Conservation (phyloP, 1,140 invertebrate genomes). For the Drosophila malerkotliana region DNA sequence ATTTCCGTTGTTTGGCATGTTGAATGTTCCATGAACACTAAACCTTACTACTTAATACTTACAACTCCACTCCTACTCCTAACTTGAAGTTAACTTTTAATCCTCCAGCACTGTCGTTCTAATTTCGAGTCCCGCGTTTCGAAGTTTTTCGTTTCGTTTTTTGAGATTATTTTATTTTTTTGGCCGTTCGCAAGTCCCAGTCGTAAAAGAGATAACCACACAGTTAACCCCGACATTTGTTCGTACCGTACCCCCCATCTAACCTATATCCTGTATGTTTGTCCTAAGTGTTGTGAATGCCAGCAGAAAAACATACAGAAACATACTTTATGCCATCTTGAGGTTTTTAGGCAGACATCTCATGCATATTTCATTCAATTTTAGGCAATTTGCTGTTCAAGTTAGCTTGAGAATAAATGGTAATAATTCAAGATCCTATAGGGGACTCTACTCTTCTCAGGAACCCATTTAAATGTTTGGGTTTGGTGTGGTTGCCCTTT, state of each 20-base stretch:
- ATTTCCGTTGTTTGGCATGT: conserved; percentile 56
- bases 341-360: conserved; percentile 18
- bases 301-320: conserved; percentile 20
- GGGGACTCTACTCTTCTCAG: not conserved
- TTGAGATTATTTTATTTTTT: conserved; percentile 29
- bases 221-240: conserved; percentile 40
- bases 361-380: not conserved
- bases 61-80: conserved; percentile 11
- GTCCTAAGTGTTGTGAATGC: conserved; percentile 40
- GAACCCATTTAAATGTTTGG: conserved; percentile 43
- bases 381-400: conserved; percentile 24
- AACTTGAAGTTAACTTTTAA: conserved; percentile 22
- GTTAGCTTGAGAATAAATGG: conserved; percentile 24
- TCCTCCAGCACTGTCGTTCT: conserved; percentile 20
- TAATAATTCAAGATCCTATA: not conserved
- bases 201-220: conserved; percentile 48
- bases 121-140: conserved; percentile 34
- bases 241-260: conserved; percentile 24
- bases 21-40: conserved; percentile 40
- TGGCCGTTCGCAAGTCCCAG: conserved; percentile 25
- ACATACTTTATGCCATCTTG: not conserved
- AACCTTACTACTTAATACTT: conserved; percentile 17
- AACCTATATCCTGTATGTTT: conserved; percentile 34
- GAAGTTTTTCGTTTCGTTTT: conserved; percentile 45
- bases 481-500: conserved; percentile 36